A percentile compares a stretch with the other conserved stretches of the same genome.
Evolutionary conservation across 2,797 vertebrate genomes (phyloP).

Genomic region (Sarcophilus harrisii): DNA sequence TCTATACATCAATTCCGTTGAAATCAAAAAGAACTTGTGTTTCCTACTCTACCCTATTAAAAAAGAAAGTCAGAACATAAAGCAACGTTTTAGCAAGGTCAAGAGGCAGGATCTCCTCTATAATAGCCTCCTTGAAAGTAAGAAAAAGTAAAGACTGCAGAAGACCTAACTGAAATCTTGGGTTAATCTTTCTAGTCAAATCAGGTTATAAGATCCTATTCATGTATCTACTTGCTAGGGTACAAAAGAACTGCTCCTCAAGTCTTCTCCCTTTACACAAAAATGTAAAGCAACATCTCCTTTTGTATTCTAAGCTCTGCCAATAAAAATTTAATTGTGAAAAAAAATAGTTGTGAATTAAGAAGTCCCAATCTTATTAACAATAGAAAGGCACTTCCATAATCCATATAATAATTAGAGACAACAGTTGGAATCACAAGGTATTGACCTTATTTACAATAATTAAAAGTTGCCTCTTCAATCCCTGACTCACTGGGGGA

Average conservation of each 20-base stretch:
- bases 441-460: neutral
- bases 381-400: neutral
- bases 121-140: neutral
- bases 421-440: neutral
- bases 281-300: neutral
- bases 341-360: neutral
- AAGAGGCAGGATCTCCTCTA: neutral
- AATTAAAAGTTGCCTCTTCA: neutral
- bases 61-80: neutral
- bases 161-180: neutral
- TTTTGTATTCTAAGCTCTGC: neutral
- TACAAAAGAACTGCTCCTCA: neutral
- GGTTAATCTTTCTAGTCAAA: neutral
- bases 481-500: neutral
- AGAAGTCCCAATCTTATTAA: neutral
- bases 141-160: neutral
- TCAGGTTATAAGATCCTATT: neutral
- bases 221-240: neutral
- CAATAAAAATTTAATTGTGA: too few relatives aligned
- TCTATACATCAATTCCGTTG: neutral
- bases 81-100: neutral
- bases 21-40: neutral
- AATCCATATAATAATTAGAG: neutral
- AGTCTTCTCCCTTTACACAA: neutral
- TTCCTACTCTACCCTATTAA: neutral